Percentiles rank a stretch among this genome's conserved stretches.
Conservation (phyloP, 1,140 invertebrate species). For the Hermetia illucens region DNA sequence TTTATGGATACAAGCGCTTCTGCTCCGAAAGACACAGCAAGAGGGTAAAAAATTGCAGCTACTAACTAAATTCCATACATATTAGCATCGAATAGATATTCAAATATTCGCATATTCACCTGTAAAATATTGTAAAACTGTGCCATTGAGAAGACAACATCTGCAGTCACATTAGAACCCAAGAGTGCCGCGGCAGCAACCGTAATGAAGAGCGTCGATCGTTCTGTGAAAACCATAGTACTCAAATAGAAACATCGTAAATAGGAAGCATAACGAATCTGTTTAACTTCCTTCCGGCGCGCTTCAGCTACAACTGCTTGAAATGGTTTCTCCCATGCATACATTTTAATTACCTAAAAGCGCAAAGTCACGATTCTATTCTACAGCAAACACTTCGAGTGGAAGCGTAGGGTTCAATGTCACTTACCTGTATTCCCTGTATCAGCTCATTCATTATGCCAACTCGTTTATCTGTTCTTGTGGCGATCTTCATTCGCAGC, state of each 20-base stretch:
- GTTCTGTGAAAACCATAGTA: constrained; percentile 52
- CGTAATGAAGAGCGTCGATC: constrained; percentile 57
- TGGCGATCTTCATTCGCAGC: constrained; percentile 38
- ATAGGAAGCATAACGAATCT: constrained; percentile 51
- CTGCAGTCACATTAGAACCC: constrained; percentile 49
- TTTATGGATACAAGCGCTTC: constrained; percentile 53
- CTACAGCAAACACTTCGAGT: not conserved
- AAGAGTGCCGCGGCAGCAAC: constrained; percentile 51
- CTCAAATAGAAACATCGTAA: constrained; percentile 53
- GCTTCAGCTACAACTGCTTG: constrained; percentile 36
- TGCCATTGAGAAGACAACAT: constrained; percentile 54
- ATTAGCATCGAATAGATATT: no score
- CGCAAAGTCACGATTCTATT: no score
- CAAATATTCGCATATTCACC: no score
- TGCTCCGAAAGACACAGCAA: constrained; percentile 48
- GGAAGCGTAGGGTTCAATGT: not conserved
- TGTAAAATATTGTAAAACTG: constrained; percentile 57
- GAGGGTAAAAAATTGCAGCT: constrained; percentile 54
- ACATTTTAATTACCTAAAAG: constrained; percentile 63
- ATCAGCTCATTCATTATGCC: constrained; percentile 71
- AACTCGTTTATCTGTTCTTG: constrained; percentile 53
- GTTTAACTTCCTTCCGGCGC: constrained; percentile 46
- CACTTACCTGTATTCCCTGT: constrained; percentile 45
- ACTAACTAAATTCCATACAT: no score
- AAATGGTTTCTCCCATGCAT: constrained; percentile 61